Evolutionary conservation across 1,140 invertebrate species (phyloP).

Genomic region (Papilio polyxenes): DNA sequence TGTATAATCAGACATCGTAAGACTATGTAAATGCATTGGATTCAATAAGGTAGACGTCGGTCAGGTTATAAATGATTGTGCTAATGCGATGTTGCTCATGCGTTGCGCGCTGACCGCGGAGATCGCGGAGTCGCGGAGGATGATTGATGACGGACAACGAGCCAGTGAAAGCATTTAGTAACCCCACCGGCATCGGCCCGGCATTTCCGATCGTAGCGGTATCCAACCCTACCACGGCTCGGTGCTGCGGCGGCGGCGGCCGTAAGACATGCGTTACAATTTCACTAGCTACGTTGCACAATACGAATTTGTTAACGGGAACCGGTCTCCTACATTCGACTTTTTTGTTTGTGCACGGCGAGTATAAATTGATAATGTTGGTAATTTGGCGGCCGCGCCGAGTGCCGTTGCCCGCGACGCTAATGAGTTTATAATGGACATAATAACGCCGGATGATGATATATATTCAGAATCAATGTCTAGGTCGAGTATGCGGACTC

Average conservation of each 20-base stretch:
- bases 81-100: conserved; percentile 47
- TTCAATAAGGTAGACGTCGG: conserved; percentile 40
- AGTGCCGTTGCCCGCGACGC: conserved; percentile 77
- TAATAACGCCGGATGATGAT: conserved; percentile 74
- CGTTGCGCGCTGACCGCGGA: conserved; percentile 43
- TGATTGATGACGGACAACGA: conserved; percentile 62
- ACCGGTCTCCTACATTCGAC: conserved; percentile 74
- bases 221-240: conserved; percentile 64
- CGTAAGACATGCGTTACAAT: conserved; percentile 72
- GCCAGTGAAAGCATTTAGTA: conserved; percentile 70
- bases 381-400: conserved; percentile 75
- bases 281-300: conserved; percentile 79
- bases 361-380: conserved; percentile 79
- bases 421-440: conserved; percentile 80
- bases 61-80: conserved; percentile 45
- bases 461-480: conserved; percentile 77
- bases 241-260: conserved; percentile 42
- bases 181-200: conserved; percentile 47
- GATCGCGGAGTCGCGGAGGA: conserved; percentile 42
- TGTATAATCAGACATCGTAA: conserved; percentile 34
- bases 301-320: conserved; percentile 80
- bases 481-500: conserved; percentile 63
- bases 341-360: conserved; percentile 77
- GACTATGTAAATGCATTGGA: conserved; percentile 33
- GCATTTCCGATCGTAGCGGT: conserved; percentile 63